phyloP scores from a whole-genome alignment of 2,797 vertebrate species.

The Decapterus maruadsi region DNA sequence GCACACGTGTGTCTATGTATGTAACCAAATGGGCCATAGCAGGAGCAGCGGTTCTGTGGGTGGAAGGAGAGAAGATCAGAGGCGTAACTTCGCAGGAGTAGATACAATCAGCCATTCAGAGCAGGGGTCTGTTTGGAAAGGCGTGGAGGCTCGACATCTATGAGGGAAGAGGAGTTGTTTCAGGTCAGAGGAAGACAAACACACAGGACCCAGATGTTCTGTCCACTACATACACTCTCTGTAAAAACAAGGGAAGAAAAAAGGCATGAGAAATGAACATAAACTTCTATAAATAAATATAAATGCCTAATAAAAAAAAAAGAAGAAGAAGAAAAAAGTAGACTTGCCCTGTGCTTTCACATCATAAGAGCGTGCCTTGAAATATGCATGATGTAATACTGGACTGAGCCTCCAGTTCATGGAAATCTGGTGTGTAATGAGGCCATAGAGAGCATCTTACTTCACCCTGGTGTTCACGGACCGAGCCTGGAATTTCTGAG shows the following conservation, averaged over 20 bases:
- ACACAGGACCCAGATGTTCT: conserved; percentile 57
- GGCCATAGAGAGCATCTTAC: conserved; percentile 2
- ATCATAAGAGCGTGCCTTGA: conserved; percentile 10
- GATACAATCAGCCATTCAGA: conserved; percentile 71
- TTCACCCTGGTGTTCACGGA: conserved; percentile 17
- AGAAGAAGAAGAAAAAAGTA: neutral
- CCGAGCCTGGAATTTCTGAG: conserved; percentile 1
- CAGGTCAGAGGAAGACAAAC: conserved; percentile 63
- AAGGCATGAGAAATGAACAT: conserved; percentile 11
- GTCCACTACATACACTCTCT: conserved; percentile 39
- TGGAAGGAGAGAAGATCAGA: conserved; percentile 53
- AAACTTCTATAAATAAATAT: conserved; percentile 32
- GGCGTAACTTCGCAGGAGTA: conserved; percentile 39
- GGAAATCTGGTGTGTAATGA: conserved; percentile 5
- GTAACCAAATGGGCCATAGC: conserved; percentile 62
- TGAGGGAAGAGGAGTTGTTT: conserved; percentile 51
- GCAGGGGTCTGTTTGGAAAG: conserved; percentile 61
- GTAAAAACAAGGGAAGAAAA: conserved; percentile 12
- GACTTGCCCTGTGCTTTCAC: neutral
- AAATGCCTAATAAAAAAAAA: neutral
- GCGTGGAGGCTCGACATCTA: conserved; percentile 40
- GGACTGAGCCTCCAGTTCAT: neutral
- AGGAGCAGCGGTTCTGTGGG: conserved; percentile 43
- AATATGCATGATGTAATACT: conserved; percentile 33
- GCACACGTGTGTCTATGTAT: conserved; percentile 67